Evolutionary conservation across 1,140 invertebrate species (phyloP).

Genomic region (silkworm (Bombyx mori)): ASM3026992v2 NC_085130.1:7173001-7173500

Average conservation of each 20-base stretch:
- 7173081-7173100: too few species aligned
- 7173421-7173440: slow-evolving; percentile 23
- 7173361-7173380: slow-evolving; percentile 9
- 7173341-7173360: slow-evolving; percentile 17
- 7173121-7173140: too few species aligned
- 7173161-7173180: slow-evolving; percentile 30
- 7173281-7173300: slow-evolving; percentile 39
- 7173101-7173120: too few species aligned
- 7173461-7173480: slow-evolving; percentile 22
- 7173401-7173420: slow-evolving; percentile 22
- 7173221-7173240: slow-evolving; percentile 12
- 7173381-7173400: not conserved
- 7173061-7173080: too few species aligned
- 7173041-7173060: too few species aligned
- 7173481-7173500: slow-evolving; percentile 40
- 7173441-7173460: slow-evolving; percentile 20
- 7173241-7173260: slow-evolving; percentile 19
- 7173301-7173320: slow-evolving; percentile 21
- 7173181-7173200: slow-evolving; percentile 59
- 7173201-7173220: slow-evolving; percentile 59
- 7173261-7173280: slow-evolving; percentile 31
- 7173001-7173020: too few species aligned
- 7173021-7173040: too few species aligned
- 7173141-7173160: slow-evolving; percentile 6
- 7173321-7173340: slow-evolving; percentile 16